These are phyloP conservation scores for Branchinecta sandiegonensis DNA, from an alignment of 2,888 invertebrate species.

Conservation along the genomic window DNA sequence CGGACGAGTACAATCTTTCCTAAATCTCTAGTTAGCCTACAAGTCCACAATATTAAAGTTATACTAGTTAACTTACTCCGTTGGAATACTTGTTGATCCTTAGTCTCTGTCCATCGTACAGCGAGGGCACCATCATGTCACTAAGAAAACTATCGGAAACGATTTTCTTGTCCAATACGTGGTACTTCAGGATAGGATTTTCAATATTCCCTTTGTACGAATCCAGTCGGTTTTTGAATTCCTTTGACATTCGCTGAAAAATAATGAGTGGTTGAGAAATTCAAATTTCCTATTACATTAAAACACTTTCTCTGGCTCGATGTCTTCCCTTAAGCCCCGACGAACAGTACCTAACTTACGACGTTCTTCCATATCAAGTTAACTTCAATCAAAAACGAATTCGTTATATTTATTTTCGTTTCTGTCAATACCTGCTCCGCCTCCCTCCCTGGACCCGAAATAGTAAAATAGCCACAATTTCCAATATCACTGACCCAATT, in stretches of 20 bases:
- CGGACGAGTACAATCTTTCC: neutral
- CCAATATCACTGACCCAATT: too few species aligned
- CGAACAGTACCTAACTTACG: too few species aligned
- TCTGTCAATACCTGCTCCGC: too few species aligned
- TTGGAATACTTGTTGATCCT: constrained; percentile 39
- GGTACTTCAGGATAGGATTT: constrained; percentile 35
- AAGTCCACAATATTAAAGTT: constrained; percentile 15
- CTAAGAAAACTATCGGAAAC: constrained; percentile 35
- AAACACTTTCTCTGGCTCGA: too few species aligned
- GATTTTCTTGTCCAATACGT: constrained; percentile 35
- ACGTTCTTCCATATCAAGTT: too few species aligned
- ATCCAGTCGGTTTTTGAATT: constrained; percentile 29
- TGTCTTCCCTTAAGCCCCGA: too few species aligned
- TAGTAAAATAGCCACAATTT: too few species aligned
- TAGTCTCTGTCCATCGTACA: constrained; percentile 34
- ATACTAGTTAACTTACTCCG: constrained; percentile 33
- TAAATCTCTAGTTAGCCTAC: neutral
- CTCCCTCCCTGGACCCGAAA: too few species aligned
- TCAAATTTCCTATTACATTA: too few species aligned
- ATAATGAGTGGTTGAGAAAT: neutral
- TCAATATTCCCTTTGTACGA: constrained; percentile 29
- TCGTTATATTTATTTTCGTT: too few species aligned
- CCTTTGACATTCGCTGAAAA: constrained; percentile 29
- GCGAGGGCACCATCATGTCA: constrained; percentile 35
- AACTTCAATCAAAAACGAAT: too few species aligned